Base-by-base conservation (phyloP, 2,888 invertebrate species). In the Chloromyia formosa region DNA sequence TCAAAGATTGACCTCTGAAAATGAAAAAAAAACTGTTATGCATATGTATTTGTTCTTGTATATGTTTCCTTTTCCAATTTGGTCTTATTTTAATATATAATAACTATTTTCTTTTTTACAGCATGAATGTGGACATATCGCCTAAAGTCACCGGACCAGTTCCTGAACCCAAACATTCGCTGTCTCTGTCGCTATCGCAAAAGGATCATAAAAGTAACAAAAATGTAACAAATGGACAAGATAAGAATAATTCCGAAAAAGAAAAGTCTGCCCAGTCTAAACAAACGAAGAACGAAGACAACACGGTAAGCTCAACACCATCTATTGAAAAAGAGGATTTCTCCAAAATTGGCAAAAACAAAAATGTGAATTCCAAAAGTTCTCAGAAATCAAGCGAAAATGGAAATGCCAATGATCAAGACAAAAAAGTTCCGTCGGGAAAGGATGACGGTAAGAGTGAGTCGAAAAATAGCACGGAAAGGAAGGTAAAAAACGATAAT, bases 81-180 rank as follows among this genome's bases (percentile, higher is more conserved):
- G n/a, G n/a, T n/a, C n/a, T n/a, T n/a, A n/a, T n/a, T n/a, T n/a
- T n/a, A n/a, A n/a, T n/a, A n/a, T n/a, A n/a, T n/a, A n/a, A n/a
- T n/a, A n/a, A n/a, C n/a, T n/a, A n/a, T 35, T 49, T 56, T 56
- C 20, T 56, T 1, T 56, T 10, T 60, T 60, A 23, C 60, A 60
- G 60, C 14, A 60, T 60, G 60, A 60, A 23, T 23, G 4, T 23
- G 2, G 23, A 60, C 7, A 23, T 60, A 60, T 20, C 60, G 5
- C 20, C 12, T 5, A 49, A 12, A 1, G 10, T 23, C 60, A 23
- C 60, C 60, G 22, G 60, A n/a, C 16, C 60, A 22, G 23, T 10
- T 12, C 10, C 20, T 2, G 22, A 56, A 14, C 56, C 10, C 18
- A 20, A 20, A 56, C 56, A 56, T 10, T 20, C 16, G 56, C 18